A percentile compares a stretch with the other conserved stretches of the same genome.
Evolutionary conservation across 1,140 invertebrate genomes (phyloP).

Genomic region (Delia radicum): DNA sequence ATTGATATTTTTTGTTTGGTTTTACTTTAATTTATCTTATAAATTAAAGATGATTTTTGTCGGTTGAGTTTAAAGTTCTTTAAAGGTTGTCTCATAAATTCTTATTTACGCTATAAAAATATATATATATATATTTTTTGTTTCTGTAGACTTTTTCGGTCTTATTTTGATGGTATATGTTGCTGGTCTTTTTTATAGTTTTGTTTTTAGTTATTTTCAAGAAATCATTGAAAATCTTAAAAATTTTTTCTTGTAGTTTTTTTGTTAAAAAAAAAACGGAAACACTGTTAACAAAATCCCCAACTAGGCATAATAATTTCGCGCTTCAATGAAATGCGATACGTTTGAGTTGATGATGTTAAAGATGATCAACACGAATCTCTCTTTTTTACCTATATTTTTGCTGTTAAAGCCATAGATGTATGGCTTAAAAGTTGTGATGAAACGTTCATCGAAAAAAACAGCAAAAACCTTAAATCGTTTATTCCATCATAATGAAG

Average conservation of each 20-base stretch:
- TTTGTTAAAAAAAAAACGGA: not conserved
- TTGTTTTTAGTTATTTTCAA: not conserved
- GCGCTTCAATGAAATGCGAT: conserved; percentile 27
- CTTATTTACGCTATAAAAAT: conserved; percentile 17
- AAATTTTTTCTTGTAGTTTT: not conserved
- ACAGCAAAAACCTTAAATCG: too few relatives aligned
- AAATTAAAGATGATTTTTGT: not conserved
- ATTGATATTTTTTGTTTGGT: too few relatives aligned
- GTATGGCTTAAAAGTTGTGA: conserved; percentile 1
- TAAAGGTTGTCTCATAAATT: conserved; percentile 24
- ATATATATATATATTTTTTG: not conserved
- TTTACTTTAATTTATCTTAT: not conserved
- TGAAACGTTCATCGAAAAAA: not conserved
- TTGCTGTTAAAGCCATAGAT: not conserved
- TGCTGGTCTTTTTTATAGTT: not conserved
- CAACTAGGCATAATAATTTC: conserved; percentile 24
- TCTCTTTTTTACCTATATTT: not conserved
- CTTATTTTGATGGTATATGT: too few relatives aligned
- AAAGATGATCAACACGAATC: conserved; percentile 22
- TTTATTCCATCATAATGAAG: not conserved
- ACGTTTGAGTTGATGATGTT: conserved; percentile 21
- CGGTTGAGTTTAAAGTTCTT: not conserved
- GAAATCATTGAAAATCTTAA: conserved; percentile 5
- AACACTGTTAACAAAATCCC: conserved; percentile 8
- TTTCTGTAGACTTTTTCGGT: not conserved